phyloP scores from a whole-genome alignment of 2,113 vertebrate species.

The Pycnonotus jocosus region DNA sequence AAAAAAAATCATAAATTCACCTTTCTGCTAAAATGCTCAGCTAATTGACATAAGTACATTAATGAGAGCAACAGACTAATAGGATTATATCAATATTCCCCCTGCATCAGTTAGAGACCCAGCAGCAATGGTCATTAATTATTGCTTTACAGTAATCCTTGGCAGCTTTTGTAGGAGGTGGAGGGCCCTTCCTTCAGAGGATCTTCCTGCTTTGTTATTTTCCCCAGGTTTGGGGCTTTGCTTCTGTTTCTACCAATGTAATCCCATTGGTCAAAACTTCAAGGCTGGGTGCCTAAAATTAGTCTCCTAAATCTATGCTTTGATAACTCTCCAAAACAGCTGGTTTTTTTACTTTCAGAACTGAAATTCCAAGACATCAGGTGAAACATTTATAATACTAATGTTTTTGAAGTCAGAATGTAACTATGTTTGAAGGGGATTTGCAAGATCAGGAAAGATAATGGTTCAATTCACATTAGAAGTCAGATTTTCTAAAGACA shows the following conservation, averaged over 20 bases:
- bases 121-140: slow-evolving; percentile 57
- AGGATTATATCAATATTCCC: slow-evolving; percentile 67
- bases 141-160: slow-evolving; percentile 50
- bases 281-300: neutral
- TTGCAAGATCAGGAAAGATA: neutral
- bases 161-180: slow-evolving; percentile 17
- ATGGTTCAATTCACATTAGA: neutral
- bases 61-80: slow-evolving; percentile 59
- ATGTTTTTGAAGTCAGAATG: neutral
- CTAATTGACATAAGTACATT: slow-evolving; percentile 71
- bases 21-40: slow-evolving; percentile 65
- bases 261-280: neutral
- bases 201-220: slow-evolving; percentile 35
- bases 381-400: neutral
- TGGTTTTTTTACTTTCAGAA: neutral
- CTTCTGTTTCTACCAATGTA: neutral
- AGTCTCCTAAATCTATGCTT: neutral
- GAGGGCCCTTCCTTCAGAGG: slow-evolving; percentile 13
- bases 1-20: slow-evolving; percentile 49
- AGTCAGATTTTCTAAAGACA: neutral
- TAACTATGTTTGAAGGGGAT: neutral
- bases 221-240: neutral
- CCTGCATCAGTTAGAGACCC: slow-evolving; percentile 59
- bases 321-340: neutral
- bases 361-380: neutral